phyloP scores from a whole-genome alignment of 1,140 invertebrate species.

The Idris sp. region DNA sequence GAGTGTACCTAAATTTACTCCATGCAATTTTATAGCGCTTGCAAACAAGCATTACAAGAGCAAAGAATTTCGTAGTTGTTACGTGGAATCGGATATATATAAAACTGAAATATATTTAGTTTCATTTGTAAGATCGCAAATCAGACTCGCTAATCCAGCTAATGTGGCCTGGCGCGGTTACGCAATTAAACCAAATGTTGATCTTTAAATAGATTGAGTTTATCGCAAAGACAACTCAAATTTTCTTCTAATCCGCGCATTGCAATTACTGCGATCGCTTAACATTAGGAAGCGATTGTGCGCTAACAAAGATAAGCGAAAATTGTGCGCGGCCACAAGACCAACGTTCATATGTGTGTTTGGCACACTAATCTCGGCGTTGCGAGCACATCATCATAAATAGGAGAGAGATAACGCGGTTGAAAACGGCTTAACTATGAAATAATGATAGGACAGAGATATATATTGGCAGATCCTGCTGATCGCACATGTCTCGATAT shows the following conservation, averaged over 20 bases:
- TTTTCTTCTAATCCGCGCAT: conserved; percentile 22
- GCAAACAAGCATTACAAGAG: conserved; percentile 32
- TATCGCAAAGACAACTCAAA: conserved; percentile 3
- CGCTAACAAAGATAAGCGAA: conserved; percentile 32
- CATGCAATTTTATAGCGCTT: conserved; percentile 21
- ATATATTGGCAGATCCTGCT: conserved; percentile 51
- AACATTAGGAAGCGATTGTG: conserved; percentile 9
- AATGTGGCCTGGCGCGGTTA: conserved; percentile 1
- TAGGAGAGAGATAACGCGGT: conserved; percentile 45
- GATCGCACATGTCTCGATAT: conserved; percentile 60
- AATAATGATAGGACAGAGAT: conserved; percentile 59
- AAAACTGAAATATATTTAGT: conserved; percentile 43
- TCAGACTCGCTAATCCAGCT: conserved; percentile 30
- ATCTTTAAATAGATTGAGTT: conserved; percentile 23
- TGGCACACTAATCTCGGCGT: conserved; percentile 28
- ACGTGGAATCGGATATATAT: conserved; percentile 38
- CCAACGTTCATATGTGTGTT: conserved; percentile 2
- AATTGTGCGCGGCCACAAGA: conserved; percentile 23
- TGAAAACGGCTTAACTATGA: conserved; percentile 60
- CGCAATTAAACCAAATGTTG: conserved; percentile 30
- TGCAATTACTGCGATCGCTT: conserved; percentile 4
- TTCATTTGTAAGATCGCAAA: conserved; percentile 49
- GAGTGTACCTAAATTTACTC: conserved; percentile 45
- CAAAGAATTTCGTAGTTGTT: conserved; percentile 29
- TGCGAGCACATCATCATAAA: conserved; percentile 44